phyloP scores from a whole-genome alignment of 2,797 vertebrate genomes.

The Dicrostonyx torquatus region DNA sequence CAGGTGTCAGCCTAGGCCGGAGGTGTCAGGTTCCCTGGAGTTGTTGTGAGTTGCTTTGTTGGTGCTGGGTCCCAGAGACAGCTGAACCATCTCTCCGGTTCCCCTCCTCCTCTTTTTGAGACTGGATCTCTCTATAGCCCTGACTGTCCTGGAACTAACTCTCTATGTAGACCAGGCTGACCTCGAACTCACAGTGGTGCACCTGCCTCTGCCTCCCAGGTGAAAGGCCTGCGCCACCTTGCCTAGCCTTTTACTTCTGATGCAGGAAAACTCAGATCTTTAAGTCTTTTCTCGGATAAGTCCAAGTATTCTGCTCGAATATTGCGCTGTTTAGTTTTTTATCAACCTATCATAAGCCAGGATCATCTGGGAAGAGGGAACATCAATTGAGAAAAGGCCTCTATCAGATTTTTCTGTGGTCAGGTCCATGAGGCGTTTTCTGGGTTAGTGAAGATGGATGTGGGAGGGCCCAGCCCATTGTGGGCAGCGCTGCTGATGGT shows the following conservation, averaged over 20 bases:
- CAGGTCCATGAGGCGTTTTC: background rate
- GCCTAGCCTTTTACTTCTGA: background rate
- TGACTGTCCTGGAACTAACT: background rate
- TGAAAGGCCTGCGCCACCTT: background rate
- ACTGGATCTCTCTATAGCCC: too few relatives aligned
- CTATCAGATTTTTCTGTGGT: background rate
- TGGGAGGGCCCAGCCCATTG: background rate
- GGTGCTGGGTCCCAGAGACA: background rate
- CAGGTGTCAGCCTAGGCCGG: background rate
- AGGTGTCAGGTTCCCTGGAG: background rate
- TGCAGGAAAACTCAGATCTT: background rate
- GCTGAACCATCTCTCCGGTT: background rate
- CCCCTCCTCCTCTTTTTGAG: background rate
- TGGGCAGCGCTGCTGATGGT: background rate
- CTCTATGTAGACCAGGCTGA: background rate
- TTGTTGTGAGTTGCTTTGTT: background rate
- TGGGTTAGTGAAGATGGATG: background rate
- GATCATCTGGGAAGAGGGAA: background rate
- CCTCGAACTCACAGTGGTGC: background rate
- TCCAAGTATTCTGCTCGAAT: background rate
- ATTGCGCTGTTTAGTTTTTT: background rate
- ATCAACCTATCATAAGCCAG: background rate
- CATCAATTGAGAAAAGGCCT: background rate
- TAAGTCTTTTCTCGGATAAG: background rate
- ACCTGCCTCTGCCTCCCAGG: background rate